Evolutionary conservation across 1,140 invertebrate genomes (phyloP), one percentile per base, ranked within the genome.

Genomic region (Cepaea nemoralis): DNA sequence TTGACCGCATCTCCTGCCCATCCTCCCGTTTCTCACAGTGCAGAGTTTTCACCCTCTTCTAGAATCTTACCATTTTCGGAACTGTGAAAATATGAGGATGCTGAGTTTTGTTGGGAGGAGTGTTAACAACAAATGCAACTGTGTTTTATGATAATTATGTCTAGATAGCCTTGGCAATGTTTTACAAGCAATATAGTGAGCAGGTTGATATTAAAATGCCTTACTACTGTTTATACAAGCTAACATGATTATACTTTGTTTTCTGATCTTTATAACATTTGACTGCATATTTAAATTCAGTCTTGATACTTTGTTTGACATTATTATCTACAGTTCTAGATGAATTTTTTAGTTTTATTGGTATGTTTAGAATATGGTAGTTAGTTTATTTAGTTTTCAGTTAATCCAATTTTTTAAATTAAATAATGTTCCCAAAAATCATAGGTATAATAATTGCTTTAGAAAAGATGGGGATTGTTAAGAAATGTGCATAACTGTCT

Each of bases 31-130:
- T 40, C 69, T n/a, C 39, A n/a, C 24, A 22, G 27, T 40, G 37
- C 24, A 12, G 69, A 70, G 69, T 40, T n/a, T 40, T 70, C 69
- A 14, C 8, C 70, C 14, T 74, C 71, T 37, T 24, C 39, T 31
- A 74, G 71, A 74, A 48, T 74, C 71, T 74, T 74, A 48, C 71
- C 71, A 12, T 74, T 74, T 50, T 74, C 71, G 22, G 71, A 74
- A 48, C 27, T 74, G n/a, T 74, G 71, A 74, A 40, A 55, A 19
- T n/a, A 22, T 55, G 50, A 22, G 50, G 22, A 55, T 14, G 50
- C n/a, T 55, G 8, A 16, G n/a, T 55, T 55, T 55, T 22, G 19
- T 55, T 3, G 5, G 8, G 22, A 55, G 2, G n/a, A 55, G 19
- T 55, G 19, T 55, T 55, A 55, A 19, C 50, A 55, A 55, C 16